These are phyloP conservation scores for Polypedilum vanderplanki DNA, from an alignment of 1,140 invertebrate genomes.

Conservation along the genomic window DNA sequence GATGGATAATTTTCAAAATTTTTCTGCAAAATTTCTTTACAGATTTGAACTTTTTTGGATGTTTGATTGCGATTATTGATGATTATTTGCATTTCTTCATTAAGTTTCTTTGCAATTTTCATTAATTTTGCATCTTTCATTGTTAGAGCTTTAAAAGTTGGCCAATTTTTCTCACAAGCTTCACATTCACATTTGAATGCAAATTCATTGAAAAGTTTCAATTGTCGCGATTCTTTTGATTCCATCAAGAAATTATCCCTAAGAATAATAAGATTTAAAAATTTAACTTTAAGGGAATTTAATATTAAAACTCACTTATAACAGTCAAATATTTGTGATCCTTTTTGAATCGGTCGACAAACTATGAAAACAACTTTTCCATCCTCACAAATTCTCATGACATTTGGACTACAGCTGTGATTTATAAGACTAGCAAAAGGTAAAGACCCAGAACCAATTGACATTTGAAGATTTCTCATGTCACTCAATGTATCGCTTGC, in stretches of 20 bases:
- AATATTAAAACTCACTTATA: background rate
- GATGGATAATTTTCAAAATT: background rate
- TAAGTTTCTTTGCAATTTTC: background rate
- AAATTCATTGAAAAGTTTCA: background rate
- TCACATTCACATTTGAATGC: background rate
- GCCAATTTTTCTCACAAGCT: background rate
- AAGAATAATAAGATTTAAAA: background rate
- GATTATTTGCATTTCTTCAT: background rate
- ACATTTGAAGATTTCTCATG: background rate
- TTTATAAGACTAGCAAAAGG: background rate
- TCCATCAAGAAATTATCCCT: background rate
- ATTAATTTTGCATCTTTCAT: background rate
- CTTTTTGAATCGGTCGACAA: background rate
- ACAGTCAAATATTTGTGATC: slow-evolving; percentile 2
- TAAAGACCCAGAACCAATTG: background rate
- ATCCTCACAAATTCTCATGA: background rate
- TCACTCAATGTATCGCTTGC: background rate
- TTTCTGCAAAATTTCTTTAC: background rate
- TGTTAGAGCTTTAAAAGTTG: background rate
- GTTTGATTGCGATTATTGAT: background rate
- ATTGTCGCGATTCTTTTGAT: background rate
- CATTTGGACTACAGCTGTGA: background rate
- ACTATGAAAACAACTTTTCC: background rate
- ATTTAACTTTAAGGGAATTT: background rate
- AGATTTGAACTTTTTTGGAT: background rate